A percentile compares a stretch with the other conserved stretches of the same genome.
Evolutionary conservation across 2,113 vertebrate genomes (phyloP).

Genomic region (Acrocephalus kingi): DNA sequence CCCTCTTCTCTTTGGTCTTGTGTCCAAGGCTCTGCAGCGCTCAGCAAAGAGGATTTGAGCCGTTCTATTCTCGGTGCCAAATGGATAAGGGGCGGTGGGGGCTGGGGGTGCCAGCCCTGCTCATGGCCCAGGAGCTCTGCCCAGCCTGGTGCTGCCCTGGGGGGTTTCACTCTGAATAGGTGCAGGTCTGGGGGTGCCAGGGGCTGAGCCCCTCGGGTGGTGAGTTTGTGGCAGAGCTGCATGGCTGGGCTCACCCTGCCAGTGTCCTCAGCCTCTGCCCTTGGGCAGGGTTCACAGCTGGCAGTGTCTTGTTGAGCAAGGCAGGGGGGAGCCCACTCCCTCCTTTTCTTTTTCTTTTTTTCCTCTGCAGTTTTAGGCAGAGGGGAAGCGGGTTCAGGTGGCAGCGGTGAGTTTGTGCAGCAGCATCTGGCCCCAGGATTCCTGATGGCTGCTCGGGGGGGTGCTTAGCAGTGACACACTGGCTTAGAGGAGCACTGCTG

Average conservation of each 20-base stretch:
- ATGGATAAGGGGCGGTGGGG: background rate
- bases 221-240: background rate
- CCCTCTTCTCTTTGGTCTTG: background rate
- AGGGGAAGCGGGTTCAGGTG: background rate
- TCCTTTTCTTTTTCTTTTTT: background rate
- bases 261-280: background rate
- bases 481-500: constrained; percentile 36
- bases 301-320: background rate
- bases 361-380: background rate
- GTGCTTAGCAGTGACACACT: constrained; percentile 18
- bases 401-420: background rate
- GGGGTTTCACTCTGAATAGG: fast-evolving
- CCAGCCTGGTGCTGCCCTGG: background rate
- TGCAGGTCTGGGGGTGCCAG: background rate
- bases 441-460: constrained; percentile 46
- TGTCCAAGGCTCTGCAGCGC: background rate
- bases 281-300: background rate
- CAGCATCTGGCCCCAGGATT: constrained; percentile 39
- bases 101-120: background rate
- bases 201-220: background rate
- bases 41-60: constrained; percentile 39
- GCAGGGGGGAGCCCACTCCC: background rate
- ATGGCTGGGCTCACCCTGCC: fast-evolving
- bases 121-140: fast-evolving
- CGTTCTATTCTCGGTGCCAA: background rate